Conservation (phyloP, 2,113 vertebrate species). For the Thymallus thymallus region DNA sequence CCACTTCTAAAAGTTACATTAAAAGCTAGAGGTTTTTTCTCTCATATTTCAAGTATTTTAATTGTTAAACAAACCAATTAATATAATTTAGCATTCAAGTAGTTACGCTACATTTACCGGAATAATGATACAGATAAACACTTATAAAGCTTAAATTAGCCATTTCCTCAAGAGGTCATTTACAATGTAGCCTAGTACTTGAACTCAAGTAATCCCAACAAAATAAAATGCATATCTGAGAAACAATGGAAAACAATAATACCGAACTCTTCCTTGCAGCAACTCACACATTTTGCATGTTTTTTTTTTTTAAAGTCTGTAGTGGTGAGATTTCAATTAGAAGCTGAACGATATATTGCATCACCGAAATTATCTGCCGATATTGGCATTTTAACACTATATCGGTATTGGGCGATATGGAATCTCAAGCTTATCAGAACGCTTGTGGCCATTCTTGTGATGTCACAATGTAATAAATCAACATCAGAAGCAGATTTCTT, state of each 20-base stretch:
- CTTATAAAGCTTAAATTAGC: neutral
- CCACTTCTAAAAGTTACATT: no score
- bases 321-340: slow-evolving; percentile 1
- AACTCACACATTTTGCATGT: neutral
- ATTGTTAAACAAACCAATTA: neutral
- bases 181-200: neutral
- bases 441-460: no score
- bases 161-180: neutral
- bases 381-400: no score
- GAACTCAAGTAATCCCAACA: neutral
- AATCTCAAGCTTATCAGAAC: no score
- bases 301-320: neutral
- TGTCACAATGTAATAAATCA: no score
- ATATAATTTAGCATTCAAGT: neutral
- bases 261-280: slow-evolving; percentile 8
- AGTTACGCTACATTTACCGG: neutral
- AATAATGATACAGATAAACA: neutral
- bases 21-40: no score
- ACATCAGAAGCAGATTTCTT: no score
- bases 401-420: no score
- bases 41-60: neutral
- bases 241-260: slow-evolving; percentile 1
- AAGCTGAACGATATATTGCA: no score
- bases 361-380: no score
- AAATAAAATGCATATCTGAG: neutral